phyloP scores from a whole-genome alignment of 2,113 vertebrate species.

The Notarius quadriscutis region DNA sequence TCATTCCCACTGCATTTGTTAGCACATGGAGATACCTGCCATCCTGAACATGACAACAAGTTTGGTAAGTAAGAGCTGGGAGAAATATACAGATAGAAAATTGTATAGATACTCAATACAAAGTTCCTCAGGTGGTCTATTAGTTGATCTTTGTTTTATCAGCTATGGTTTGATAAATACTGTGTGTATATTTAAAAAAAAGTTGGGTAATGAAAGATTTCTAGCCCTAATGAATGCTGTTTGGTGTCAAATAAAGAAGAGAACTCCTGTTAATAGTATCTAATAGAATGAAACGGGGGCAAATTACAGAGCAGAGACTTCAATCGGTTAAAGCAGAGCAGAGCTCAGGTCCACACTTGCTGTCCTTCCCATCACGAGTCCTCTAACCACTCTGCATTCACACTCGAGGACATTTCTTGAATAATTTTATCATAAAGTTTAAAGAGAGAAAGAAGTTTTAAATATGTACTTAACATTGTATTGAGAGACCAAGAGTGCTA shows the following conservation, averaged over 20 bases:
- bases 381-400: constrained; percentile 1
- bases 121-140: background rate
- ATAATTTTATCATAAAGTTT: background rate
- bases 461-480: background rate
- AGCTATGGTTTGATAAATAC: constrained; percentile 4
- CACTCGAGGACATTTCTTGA: background rate
- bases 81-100: background rate
- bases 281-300: constrained; percentile 64
- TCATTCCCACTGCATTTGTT: constrained; percentile 84
- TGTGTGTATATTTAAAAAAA: background rate
- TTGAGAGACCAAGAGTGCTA: background rate
- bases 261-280: constrained; percentile 59
- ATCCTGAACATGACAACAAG: constrained; percentile 60
- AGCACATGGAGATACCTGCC: constrained; percentile 86
- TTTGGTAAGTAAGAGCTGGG: constrained; percentile 64
- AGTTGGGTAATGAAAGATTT: constrained; percentile 57
- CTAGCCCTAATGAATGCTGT: constrained; percentile 53
- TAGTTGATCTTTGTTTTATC: background rate
- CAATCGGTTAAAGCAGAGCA: constrained; percentile 41
- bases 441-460: background rate
- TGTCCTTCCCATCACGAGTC: constrained; percentile 14
- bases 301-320: constrained; percentile 67
- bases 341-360: constrained; percentile 61
- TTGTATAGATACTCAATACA: background rate
- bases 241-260: constrained; percentile 69